phyloP scores from a whole-genome alignment of 64 coral and sea anemone genomes.

The Pachyseris speciosa region DNA sequence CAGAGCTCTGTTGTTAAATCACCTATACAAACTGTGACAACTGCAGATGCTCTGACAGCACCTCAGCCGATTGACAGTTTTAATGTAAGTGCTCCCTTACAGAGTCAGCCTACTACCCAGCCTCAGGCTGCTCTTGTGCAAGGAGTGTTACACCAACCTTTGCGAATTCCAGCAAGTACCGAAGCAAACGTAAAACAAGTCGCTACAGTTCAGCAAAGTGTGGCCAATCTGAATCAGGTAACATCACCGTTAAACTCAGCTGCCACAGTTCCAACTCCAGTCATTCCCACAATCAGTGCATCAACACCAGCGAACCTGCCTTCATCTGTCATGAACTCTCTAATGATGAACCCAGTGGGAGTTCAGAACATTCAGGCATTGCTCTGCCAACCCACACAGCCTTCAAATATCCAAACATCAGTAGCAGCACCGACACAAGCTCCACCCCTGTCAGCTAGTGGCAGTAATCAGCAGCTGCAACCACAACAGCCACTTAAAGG shows the following conservation, averaged over 20 bases:
- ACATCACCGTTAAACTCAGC: neutral
- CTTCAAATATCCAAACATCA: conserved; percentile 32
- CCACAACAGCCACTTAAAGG: conserved; percentile 86
- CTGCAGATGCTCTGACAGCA: neutral
- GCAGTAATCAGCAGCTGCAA: conserved; percentile 21
- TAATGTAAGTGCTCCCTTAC: neutral
- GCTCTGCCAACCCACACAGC: conserved; percentile 1
- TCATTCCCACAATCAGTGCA: neutral
- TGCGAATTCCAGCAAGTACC: conserved; percentile 9
- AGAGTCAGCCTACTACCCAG: neutral
- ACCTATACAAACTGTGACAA: neutral
- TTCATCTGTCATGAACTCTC: neutral
- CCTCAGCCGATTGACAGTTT: neutral
- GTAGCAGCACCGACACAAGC: neutral
- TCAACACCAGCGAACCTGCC: neutral
- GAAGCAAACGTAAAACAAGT: conserved; percentile 18
- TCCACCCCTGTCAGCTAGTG: neutral
- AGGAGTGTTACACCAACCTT: neutral
- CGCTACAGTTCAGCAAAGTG: neutral
- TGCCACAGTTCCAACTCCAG: neutral
- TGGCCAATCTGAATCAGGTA: neutral
- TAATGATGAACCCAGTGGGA: neutral
- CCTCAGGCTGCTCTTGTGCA: neutral
- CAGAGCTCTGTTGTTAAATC: neutral
- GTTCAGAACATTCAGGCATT: conserved; percentile 2